These are phyloP conservation scores for Tragelaphus buxtoni DNA, from an alignment of 2,113 vertebrate species.

Conservation along the genomic window DNA sequence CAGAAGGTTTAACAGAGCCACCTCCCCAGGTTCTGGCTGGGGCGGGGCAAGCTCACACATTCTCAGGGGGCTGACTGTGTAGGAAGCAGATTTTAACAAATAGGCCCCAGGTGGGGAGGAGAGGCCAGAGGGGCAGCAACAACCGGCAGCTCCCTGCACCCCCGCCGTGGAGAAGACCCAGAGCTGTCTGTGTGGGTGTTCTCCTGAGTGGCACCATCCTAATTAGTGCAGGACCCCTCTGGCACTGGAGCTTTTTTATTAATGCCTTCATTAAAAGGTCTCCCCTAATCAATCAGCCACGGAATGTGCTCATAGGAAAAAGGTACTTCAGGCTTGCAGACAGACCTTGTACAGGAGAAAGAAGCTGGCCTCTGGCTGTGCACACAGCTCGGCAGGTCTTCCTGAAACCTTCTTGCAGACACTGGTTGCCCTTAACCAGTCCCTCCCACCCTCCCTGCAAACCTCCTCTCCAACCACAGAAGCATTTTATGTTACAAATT, in stretches of 20 bases:
- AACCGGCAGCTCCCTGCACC: not conserved
- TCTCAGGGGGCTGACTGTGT: not conserved
- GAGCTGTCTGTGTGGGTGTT: constrained; percentile 9
- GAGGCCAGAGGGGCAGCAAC: not conserved
- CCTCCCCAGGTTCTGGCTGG: not conserved
- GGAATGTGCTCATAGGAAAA: not conserved
- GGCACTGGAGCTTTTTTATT: constrained; percentile 43
- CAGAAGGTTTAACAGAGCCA: not conserved
- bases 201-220: constrained; percentile 4
- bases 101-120: not conserved
- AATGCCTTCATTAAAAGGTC: constrained; percentile 58
- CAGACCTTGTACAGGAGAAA: not conserved
- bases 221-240: constrained; percentile 28
- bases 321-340: not conserved
- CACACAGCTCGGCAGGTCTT: too few relatives aligned
- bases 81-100: constrained; percentile 12
- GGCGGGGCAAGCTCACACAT: not conserved
- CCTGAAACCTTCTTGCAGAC: not conserved
- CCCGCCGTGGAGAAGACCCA: not conserved
- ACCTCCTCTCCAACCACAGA: not conserved
- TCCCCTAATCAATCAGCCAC: constrained; percentile 40
- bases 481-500: not conserved
- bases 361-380: not conserved
- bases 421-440: not conserved
- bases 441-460: not conserved